Evolutionary conservation across 2,113 vertebrate genomes (phyloP).

Genomic region (Nematolebias whitei): DNA sequence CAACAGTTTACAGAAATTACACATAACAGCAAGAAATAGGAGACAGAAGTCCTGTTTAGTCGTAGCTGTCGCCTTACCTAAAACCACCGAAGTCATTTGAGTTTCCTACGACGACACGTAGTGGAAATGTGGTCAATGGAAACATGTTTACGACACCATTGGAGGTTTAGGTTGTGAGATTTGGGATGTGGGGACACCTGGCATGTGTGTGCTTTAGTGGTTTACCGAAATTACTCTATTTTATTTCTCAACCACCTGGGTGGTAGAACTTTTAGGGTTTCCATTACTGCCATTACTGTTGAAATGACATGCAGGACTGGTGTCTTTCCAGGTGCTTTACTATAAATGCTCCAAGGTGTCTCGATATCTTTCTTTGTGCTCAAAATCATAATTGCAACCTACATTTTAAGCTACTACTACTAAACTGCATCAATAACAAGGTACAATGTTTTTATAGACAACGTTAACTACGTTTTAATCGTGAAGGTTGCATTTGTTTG

Average conservation of each 20-base stretch:
- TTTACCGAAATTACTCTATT: conserved; percentile 14
- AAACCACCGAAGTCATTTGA: neutral
- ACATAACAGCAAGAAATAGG: neutral
- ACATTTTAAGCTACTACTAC: no score
- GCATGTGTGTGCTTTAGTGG: conserved; percentile 35
- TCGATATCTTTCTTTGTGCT: no score
- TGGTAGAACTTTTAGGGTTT: conserved; percentile 32
- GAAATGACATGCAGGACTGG: conserved; percentile 22
- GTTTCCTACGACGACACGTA: conserved; percentile 12
- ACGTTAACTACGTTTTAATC: neutral
- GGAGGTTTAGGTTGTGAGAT: conserved; percentile 29
- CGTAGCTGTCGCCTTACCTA: neutral
- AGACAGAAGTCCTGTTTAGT: conserved; percentile 1
- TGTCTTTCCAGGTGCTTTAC: neutral
- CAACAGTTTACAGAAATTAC: neutral
- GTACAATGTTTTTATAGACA: no score
- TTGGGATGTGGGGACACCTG: conserved; percentile 50
- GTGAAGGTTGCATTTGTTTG: neutral
- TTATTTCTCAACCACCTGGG: conserved; percentile 18
- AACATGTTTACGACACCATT: conserved; percentile 32
- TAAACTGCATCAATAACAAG: no score
- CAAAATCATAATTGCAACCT: no score
- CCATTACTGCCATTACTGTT: neutral
- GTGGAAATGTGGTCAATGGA: conserved; percentile 18
- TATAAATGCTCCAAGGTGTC: neutral